Conservation (phyloP, 2,797 vertebrate species). For the Enteromius afrohamiltoni region DNA sequence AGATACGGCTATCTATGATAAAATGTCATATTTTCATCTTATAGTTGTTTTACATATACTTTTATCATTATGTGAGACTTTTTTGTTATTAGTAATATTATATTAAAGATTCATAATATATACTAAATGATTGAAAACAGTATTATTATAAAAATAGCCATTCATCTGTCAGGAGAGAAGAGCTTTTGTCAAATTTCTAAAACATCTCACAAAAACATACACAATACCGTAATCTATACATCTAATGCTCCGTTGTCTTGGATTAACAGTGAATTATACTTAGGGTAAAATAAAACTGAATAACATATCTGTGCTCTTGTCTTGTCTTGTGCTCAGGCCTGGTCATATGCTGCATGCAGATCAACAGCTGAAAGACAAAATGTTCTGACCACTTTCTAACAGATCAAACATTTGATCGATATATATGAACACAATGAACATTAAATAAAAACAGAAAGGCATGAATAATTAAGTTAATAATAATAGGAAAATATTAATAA, state of each 20-base stretch:
- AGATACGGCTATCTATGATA: not conserved
- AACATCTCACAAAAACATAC: not conserved
- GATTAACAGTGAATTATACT: not conserved
- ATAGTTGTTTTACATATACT: too few species aligned
- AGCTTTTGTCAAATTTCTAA: not conserved
- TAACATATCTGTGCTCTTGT: not conserved
- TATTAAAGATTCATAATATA: too few species aligned
- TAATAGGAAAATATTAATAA: too few species aligned
- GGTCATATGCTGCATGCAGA: not conserved
- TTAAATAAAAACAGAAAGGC: not conserved
- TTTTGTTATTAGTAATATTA: too few species aligned
- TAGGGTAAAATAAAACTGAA: not conserved
- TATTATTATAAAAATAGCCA: too few species aligned
- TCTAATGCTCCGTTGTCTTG: not conserved
- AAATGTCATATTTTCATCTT: not conserved
- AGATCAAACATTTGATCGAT: too few species aligned
- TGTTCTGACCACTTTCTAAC: not conserved
- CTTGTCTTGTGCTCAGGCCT: not conserved
- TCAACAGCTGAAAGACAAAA: not conserved
- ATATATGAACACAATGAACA: not conserved
- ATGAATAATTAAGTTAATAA: too few species aligned
- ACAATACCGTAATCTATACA: not conserved
- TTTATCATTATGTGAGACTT: too few species aligned
- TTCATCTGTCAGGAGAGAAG: too few species aligned
- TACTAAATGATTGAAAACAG: too few species aligned